A percentile compares a stretch with the other conserved stretches of the same genome.
Conservation (phyloP, 2,888 invertebrate genomes). For the Aphodius sticticus region DNA sequence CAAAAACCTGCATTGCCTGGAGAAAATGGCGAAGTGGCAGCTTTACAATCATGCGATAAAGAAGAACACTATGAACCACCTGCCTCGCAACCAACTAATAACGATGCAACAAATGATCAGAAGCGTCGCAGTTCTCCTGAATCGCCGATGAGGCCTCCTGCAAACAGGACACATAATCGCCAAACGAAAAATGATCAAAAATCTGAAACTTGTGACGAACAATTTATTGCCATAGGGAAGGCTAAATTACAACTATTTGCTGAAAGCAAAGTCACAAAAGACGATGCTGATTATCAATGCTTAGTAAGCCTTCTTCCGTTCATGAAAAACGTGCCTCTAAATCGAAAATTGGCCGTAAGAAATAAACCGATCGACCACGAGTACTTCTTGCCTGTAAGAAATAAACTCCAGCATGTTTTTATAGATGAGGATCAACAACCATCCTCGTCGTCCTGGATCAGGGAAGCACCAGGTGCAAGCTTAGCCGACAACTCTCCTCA, state of each 20-base stretch:
- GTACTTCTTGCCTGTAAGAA: neutral
- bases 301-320: conserved; percentile 6
- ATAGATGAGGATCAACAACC: conserved; percentile 1
- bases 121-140: neutral
- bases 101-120: neutral
- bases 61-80: no score
- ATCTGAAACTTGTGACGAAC: neutral
- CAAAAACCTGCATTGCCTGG: no score
- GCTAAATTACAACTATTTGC: neutral
- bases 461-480: neutral
- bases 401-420: conserved; percentile 13
- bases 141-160: neutral
- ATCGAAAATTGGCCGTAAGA: conserved; percentile 9
- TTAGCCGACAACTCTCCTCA: neutral
- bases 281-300: neutral
- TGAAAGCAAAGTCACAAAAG: neutral
- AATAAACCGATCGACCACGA: no score
- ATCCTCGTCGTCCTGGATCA: neutral
- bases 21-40: no score
- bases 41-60: no score
- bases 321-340: neutral
- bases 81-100: neutral
- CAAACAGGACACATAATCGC: neutral
- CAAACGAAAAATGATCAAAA: neutral
- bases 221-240: neutral